A percentile compares a stretch with the other conserved stretches of the same genome.
Evolutionary conservation across 37 sponge, comb jelly and placozoan genomes (phyloP).

Genomic region (Chondrilla cf. caribensis): DNA sequence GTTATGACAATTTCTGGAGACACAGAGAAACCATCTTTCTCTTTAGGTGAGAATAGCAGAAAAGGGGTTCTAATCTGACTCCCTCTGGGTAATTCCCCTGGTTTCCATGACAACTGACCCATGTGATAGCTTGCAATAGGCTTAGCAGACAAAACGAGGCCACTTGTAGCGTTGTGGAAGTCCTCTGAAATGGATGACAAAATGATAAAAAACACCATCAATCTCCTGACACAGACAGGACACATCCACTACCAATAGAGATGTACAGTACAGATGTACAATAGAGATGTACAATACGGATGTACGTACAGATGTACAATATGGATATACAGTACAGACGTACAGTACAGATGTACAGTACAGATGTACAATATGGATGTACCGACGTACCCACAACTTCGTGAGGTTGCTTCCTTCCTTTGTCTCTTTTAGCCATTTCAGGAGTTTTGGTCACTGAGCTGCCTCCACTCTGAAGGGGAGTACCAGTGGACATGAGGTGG

Average conservation of each 20-base stretch:
- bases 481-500: too few species aligned
- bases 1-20: constrained; percentile 25
- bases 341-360: neutral
- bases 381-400: neutral
- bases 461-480: too few species aligned
- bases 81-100: constrained; percentile 18
- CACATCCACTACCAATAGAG: neutral
- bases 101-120: constrained; percentile 34
- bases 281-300: neutral
- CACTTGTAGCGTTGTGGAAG: neutral
- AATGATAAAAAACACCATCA: too few species aligned
- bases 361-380: neutral
- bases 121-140: constrained; percentile 30
- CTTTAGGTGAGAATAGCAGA: constrained; percentile 21
- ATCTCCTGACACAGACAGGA: too few species aligned
- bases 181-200: neutral
- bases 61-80: constrained; percentile 15
- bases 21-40: neutral
- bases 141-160: constrained; percentile 12
- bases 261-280: neutral
- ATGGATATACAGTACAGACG: neutral
- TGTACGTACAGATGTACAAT: too few species aligned
- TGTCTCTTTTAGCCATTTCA: neutral
- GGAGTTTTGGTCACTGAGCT: too few species aligned
- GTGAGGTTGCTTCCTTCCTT: neutral